Conservation (phyloP, 2,113 vertebrate genomes). For the Macaca nemestrina region DNA sequence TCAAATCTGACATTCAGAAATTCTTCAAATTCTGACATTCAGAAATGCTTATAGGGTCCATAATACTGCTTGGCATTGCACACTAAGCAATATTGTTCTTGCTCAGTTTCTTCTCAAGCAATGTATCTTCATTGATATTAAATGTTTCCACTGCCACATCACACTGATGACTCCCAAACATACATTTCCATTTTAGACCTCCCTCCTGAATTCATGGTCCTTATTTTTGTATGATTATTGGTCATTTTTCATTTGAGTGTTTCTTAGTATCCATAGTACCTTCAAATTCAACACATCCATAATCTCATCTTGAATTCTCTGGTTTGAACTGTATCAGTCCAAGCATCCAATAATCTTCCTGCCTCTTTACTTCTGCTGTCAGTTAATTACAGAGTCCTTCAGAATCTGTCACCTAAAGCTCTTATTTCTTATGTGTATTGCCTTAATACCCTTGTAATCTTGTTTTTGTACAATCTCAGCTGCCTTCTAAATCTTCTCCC, state of each 20-base stretch:
- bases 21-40: neutral
- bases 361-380: neutral
- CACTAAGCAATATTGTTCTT: neutral
- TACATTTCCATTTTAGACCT: neutral
- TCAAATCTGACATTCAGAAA: neutral
- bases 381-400: neutral
- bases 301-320: neutral
- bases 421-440: neutral
- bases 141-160: neutral
- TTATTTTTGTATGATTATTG: neutral
- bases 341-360: neutral
- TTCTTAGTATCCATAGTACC: neutral
- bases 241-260: neutral
- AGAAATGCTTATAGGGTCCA: neutral
- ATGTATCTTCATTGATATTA: neutral
- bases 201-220: neutral
- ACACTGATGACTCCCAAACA: neutral
- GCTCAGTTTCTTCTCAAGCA: neutral
- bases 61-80: neutral
- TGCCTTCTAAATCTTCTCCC: neutral
- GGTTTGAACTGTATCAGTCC: neutral
- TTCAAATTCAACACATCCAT: neutral
- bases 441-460: neutral
- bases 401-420: neutral
- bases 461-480: constrained; percentile 19